Evolutionary conservation across 2,113 vertebrate genomes (phyloP).

Genomic region (Xenopus tropicalis): UCB_Xtro_10.0 CM004446.2:20925001-20925500

Average conservation of each 20-base stretch:
- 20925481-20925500: too few species aligned
- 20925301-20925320: conserved; percentile 59
- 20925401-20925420: too few species aligned
- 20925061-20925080: conserved; percentile 34
- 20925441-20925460: too few species aligned
- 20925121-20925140: conserved; percentile 55
- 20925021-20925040: conserved; percentile 13
- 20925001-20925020: conserved; percentile 8
- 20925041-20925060: conserved; percentile 46
- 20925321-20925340: conserved; percentile 57
- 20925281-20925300: conserved; percentile 61
- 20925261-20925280: conserved; percentile 73
- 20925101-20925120: conserved; percentile 24
- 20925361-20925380: too few species aligned
- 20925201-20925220: conserved; percentile 70
- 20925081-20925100: conserved; percentile 15
- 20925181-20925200: conserved; percentile 66
- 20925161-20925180: conserved; percentile 51
- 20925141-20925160: conserved; percentile 53
- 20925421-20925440: too few species aligned
- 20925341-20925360: conserved; percentile 44
- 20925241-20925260: conserved; percentile 63
- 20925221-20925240: conserved; percentile 73
- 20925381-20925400: too few species aligned
- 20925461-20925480: too few species aligned